These are phyloP conservation scores for Spheniscus humboldti DNA, from an alignment of 2,797 vertebrate genomes.

Conservation along the genomic window DNA sequence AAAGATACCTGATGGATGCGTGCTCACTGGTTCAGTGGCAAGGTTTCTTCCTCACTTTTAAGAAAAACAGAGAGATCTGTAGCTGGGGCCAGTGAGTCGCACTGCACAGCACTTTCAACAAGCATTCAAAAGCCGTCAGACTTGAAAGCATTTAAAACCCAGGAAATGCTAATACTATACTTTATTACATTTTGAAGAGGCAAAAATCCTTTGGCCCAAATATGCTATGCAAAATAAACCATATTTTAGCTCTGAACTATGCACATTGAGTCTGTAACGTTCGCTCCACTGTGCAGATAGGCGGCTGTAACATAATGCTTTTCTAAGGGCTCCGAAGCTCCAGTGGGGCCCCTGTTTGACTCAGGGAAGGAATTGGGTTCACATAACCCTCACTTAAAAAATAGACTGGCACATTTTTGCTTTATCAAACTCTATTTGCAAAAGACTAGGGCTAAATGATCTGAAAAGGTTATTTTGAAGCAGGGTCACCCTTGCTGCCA, in stretches of 20 bases:
- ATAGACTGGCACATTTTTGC: slow-evolving; percentile 22
- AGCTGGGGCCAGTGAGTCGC: not conserved
- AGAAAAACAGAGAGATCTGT: not conserved
- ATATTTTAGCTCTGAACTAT: not conserved
- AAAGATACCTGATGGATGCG: not conserved
- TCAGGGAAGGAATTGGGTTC: slow-evolving; percentile 36
- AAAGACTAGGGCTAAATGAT: slow-evolving; percentile 23
- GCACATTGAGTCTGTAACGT: not conserved
- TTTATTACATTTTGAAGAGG: slow-evolving; percentile 18
- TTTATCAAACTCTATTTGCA: slow-evolving; percentile 23
- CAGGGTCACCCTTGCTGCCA: slow-evolving; percentile 46
- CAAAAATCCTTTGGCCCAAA: not conserved
- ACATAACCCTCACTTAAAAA: slow-evolving; percentile 34
- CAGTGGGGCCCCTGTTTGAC: slow-evolving; percentile 10
- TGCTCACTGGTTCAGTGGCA: not conserved
- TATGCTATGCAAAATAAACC: not conserved
- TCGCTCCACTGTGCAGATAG: fast-evolving
- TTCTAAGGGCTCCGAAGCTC: not conserved
- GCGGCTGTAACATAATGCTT: not conserved
- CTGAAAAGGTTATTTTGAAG: slow-evolving; percentile 56
- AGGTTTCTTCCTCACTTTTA: not conserved
- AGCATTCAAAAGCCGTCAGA: not conserved
- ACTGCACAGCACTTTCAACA: fast-evolving
- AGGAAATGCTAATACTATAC: not conserved
- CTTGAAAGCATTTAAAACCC: not conserved